Evolutionary conservation across 2,113 vertebrate genomes (phyloP).

Genomic region (Gasterosteus aculeatus): DNA sequence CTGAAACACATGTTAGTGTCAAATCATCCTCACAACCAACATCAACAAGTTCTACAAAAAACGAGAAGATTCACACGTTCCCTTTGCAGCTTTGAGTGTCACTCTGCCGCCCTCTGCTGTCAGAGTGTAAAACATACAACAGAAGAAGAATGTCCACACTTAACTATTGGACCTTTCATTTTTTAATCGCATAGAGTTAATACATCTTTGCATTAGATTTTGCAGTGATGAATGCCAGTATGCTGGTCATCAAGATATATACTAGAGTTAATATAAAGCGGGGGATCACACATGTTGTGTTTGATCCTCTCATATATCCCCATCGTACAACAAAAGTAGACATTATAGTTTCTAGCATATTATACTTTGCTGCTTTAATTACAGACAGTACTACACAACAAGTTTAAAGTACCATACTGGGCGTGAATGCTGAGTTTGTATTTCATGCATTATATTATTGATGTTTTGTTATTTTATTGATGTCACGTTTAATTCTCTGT

Average conservation of each 20-base stretch:
- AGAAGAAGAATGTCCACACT: background rate
- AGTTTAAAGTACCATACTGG: background rate
- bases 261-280: background rate
- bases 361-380: background rate
- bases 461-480: background rate
- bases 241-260: background rate
- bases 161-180: background rate
- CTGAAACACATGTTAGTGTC: background rate
- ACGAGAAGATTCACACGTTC: background rate
- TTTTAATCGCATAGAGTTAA: background rate
- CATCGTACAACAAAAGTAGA: background rate
- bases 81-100: background rate
- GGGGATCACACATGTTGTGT: background rate
- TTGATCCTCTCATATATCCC: background rate
- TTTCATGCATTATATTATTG: background rate
- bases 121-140: background rate
- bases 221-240: background rate
- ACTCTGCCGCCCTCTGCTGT: slow-evolving; percentile 69
- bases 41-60: background rate
- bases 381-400: background rate
- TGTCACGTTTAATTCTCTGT: background rate
- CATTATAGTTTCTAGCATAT: background rate
- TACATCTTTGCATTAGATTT: background rate
- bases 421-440: background rate
- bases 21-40: background rate